Evolutionary conservation across 2,888 invertebrate genomes (phyloP).

Genomic region (Agrotis puta): DNA sequence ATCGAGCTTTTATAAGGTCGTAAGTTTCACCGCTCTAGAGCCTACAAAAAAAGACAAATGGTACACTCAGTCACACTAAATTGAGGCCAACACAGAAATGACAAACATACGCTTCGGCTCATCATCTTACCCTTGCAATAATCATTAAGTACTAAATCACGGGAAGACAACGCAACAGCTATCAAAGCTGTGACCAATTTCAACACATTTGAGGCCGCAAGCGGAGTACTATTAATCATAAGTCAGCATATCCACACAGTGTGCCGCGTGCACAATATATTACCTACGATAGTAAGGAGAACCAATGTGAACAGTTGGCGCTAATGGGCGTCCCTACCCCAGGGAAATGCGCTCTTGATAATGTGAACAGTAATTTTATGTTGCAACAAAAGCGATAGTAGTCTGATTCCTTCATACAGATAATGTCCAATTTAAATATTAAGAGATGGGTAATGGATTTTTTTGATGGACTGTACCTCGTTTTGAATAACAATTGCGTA

Average conservation of each 20-base stretch:
- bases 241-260: constrained; percentile 72
- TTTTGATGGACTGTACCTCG: constrained; percentile 52
- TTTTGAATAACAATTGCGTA: constrained; percentile 55
- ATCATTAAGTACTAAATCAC: constrained; percentile 60
- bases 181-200: constrained; percentile 73
- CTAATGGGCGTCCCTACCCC: constrained; percentile 86
- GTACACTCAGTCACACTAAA: constrained; percentile 18
- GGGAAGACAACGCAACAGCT: constrained; percentile 60
- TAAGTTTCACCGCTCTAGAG: not conserved
- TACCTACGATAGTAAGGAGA: constrained; percentile 76
- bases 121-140: constrained; percentile 58
- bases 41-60: constrained; percentile 24
- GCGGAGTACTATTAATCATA: constrained; percentile 76
- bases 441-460: constrained; percentile 63
- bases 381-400: constrained; percentile 81
- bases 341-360: constrained; percentile 88
- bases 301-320: constrained; percentile 88
- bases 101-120: constrained; percentile 40
- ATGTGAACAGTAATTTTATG: constrained; percentile 87
- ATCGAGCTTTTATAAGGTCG: not conserved
- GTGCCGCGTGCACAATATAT: constrained; percentile 78
- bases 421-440: constrained; percentile 72
- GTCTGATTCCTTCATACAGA: constrained; percentile 69
- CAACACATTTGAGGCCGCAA: constrained; percentile 75
- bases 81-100: constrained; percentile 36